Percentiles rank a stretch among this genome's conserved stretches.
Conservation (phyloP, 2,888 invertebrate genomes). For the Diaphora mendica region DNA sequence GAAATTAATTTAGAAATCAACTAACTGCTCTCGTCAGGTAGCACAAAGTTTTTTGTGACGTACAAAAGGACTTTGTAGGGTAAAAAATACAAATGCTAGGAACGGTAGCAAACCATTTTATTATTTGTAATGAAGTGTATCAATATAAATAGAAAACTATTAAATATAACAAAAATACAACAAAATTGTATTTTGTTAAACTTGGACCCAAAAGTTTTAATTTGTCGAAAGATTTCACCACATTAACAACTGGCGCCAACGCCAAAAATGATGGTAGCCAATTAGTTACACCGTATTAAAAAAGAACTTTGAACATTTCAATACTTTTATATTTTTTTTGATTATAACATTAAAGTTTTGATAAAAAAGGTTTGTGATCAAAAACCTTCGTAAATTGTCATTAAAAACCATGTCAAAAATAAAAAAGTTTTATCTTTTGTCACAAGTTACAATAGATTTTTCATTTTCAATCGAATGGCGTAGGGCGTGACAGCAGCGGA, state of each 20-base stretch:
- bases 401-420: constrained; percentile 22
- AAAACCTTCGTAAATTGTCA: constrained; percentile 15
- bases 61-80: constrained; percentile 58
- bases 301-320: constrained; percentile 4
- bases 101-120: constrained; percentile 82
- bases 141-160: constrained; percentile 79
- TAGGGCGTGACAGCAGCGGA: constrained; percentile 63
- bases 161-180: constrained; percentile 65
- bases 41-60: constrained; percentile 59
- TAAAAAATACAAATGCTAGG: constrained; percentile 64
- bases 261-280: constrained; percentile 53
- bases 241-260: constrained; percentile 71
- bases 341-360: constrained; percentile 5
- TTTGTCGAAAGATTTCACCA: constrained; percentile 53
- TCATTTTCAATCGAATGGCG: constrained; percentile 57
- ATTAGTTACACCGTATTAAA: constrained; percentile 36
- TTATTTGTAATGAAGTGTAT: constrained; percentile 75
- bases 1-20: constrained; percentile 77
- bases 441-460: constrained; percentile 49
- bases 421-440: constrained; percentile 39
- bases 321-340: constrained; percentile 1
- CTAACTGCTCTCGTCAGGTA: constrained; percentile 75
- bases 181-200: constrained; percentile 60
- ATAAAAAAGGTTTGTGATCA: background rate
- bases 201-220: constrained; percentile 60